Conservation (phyloP, 2,797 vertebrate genomes). For the Pseudochirops cupreus region DNA sequence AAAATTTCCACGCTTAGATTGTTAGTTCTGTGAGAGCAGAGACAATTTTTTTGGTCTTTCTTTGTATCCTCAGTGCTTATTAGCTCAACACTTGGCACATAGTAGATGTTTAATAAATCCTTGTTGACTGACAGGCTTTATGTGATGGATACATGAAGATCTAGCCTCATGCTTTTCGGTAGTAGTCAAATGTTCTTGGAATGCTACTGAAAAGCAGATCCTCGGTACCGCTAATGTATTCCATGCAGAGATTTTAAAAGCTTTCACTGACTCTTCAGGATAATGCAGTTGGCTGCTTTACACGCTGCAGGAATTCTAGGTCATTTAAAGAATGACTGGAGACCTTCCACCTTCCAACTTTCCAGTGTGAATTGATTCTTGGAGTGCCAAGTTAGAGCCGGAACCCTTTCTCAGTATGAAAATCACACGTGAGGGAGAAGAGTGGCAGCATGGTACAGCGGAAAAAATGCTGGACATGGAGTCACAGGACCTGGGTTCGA, state of each 20-base stretch:
- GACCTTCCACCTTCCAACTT: conserved; percentile 58
- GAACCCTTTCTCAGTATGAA: neutral
- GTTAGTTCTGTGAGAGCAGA: neutral
- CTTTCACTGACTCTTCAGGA: conserved; percentile 51
- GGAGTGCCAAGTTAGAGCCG: neutral
- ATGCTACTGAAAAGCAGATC: conserved; percentile 68
- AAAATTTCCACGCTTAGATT: neutral
- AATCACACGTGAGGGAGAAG: conserved; percentile 47
- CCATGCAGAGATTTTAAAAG: conserved; percentile 44
- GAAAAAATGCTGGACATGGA: conserved; percentile 7
- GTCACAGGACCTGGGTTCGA: neutral
- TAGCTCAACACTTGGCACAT: neutral
- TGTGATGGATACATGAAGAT: conserved; percentile 67
- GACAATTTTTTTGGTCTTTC: neutral
- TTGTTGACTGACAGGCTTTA: conserved; percentile 42
- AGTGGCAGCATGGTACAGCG: conserved; percentile 11
- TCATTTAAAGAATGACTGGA: conserved; percentile 60
- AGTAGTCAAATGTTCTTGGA: conserved; percentile 55
- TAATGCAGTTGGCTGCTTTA: conserved; percentile 55
- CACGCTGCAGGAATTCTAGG: conserved; percentile 38
- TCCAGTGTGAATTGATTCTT: conserved; percentile 50
- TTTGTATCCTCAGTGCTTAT: neutral
- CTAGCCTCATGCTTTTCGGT: conserved; percentile 29
- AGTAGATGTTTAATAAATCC: neutral
- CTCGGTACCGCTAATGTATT: conserved; percentile 33